Percentiles rank a stretch among this genome's conserved stretches.
These are phyloP conservation scores for Hemibates koningsi DNA, from an alignment of 2,113 vertebrate species.

Conservation along the genomic window DNA sequence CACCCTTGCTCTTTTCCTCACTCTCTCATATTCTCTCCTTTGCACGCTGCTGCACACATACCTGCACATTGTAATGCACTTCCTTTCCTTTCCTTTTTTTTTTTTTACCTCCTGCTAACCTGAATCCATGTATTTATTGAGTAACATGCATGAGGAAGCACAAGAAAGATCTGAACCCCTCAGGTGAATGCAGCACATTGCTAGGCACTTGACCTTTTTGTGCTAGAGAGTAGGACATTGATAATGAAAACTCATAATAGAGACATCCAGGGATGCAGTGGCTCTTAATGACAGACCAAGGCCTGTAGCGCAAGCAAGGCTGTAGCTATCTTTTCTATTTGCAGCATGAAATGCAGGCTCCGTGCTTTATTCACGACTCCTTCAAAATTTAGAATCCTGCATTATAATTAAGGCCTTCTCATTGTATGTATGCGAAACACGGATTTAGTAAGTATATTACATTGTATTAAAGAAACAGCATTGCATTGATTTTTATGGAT, in stretches of 20 bases:
- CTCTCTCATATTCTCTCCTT: constrained; percentile 30
- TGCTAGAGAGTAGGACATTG: constrained; percentile 49
- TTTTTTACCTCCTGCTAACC: constrained; percentile 34
- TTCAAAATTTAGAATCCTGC: not conserved
- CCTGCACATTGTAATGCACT: constrained; percentile 42
- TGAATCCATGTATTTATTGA: constrained; percentile 65
- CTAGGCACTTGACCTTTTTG: constrained; percentile 61
- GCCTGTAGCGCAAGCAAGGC: constrained; percentile 5
- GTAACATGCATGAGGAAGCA: constrained; percentile 63
- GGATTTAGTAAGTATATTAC: not conserved
- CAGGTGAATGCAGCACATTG: constrained; percentile 48
- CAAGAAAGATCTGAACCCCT: constrained; percentile 41
- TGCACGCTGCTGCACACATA: constrained; percentile 37
- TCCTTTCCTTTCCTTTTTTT: not conserved
- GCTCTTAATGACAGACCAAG: constrained; percentile 17
- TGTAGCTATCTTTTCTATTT: not conserved
- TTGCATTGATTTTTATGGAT: not conserved
- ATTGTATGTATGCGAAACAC: not conserved
- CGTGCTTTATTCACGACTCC: not conserved
- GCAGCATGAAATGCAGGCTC: not conserved
- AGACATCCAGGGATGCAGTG: constrained; percentile 36
- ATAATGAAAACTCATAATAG: constrained; percentile 54
- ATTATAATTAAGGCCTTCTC: not conserved
- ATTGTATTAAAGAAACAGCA: not conserved
- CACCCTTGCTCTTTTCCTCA: constrained; percentile 53